Base-by-base conservation (phyloP, 2,797 vertebrate species). In the Phylloscopus collybita region DNA sequence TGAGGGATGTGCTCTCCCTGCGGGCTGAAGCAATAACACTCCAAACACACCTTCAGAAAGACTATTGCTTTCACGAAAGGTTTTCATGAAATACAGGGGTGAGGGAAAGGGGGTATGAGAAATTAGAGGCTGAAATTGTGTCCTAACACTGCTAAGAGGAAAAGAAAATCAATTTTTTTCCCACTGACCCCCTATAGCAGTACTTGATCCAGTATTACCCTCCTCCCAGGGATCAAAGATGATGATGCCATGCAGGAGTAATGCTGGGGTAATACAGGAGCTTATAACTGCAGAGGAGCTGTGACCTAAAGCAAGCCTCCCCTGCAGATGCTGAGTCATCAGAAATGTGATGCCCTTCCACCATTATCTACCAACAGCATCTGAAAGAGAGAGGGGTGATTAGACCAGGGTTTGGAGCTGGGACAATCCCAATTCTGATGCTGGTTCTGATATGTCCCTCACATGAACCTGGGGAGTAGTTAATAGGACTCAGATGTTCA, bases 301-400 rank as follows among this genome's bases (percentile, higher is more conserved):
- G 26, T 65, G 92, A 94, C 91, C 83, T 65, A 90, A 80, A 93
- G 88, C 47, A 92, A 88, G 42, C 20, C 40, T 82, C 61, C 53
- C 59, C 82, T 82, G 88, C 74, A 93, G 93, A 89, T 78, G 80
- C 91, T 82, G 65, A 93, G 56, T 94, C 92, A 86, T 83, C 50
- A 62, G 83, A 75, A 86, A 71, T 50, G 59, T 13, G 5, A 51
- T 51, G 70, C 69, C 36, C 65, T 95, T 92, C 91, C 56, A 13
- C n/a, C 73, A 75, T 70, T 79, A 79, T 80, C 93, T 21, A 21
- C 85, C 94, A 97, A 80, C 30, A 86, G 61, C 36, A 53, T 42
- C 90, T 90, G 61, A 82, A 76, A 95, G 47, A 86, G 13, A 96
- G 47, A 91, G 15, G 23, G 17, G 25, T 38, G 61, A 78, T 93